These are phyloP conservation scores for Rousettus leschenaultii DNA, from an alignment of 2,113 vertebrate genomes.

Conservation along the genomic window DNA sequence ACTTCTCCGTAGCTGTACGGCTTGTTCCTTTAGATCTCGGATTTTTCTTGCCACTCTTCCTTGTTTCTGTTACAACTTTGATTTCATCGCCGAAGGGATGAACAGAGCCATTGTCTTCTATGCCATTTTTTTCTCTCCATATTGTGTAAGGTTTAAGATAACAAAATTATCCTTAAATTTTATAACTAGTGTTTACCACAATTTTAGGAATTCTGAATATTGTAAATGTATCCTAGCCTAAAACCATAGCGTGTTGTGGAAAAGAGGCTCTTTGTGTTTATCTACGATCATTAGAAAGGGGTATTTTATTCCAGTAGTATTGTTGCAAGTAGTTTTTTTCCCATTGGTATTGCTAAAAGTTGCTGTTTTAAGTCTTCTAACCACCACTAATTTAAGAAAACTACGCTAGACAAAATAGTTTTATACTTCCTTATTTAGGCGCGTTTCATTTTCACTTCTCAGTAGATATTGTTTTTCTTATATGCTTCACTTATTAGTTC, in stretches of 20 bases:
- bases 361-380: slow-evolving; percentile 45
- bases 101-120: too few relatives aligned
- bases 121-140: too few relatives aligned
- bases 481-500: slow-evolving; percentile 94
- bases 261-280: slow-evolving; percentile 19
- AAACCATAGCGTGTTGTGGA: background rate
- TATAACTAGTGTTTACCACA: slow-evolving; percentile 29
- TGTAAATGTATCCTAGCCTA: background rate
- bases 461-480: slow-evolving; percentile 93
- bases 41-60: too few relatives aligned
- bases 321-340: background rate
- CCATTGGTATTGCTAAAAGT: slow-evolving; percentile 22
- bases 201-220: slow-evolving; percentile 1
- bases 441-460: slow-evolving; percentile 84
- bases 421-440: slow-evolving; percentile 65
- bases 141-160: background rate
- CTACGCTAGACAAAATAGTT: slow-evolving; percentile 62
- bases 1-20: too few relatives aligned
- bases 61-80: too few relatives aligned
- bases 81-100: too few relatives aligned
- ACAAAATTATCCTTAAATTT: slow-evolving; percentile 43
- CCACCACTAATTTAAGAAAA: slow-evolving; percentile 75
- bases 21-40: too few relatives aligned
- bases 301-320: background rate
- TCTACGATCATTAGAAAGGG: background rate